Evolutionary conservation across 1,140 invertebrate species (phyloP), one percentile per base, ranked within the genome.

Genomic region (Papilio helenus): DNA sequence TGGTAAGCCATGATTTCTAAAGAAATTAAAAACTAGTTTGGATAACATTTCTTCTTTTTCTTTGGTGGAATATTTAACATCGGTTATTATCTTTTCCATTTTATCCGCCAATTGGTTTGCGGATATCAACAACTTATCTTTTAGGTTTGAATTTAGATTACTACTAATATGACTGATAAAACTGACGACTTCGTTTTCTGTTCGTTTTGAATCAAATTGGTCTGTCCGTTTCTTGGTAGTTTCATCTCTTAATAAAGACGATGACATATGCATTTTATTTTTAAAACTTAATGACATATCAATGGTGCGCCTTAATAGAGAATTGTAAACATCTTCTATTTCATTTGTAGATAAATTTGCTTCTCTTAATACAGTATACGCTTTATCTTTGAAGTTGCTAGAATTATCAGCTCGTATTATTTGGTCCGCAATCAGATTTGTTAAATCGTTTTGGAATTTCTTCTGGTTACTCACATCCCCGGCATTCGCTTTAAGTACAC

Each of bases 241-340:
- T 68, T 68, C 61, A 16, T 72, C 39, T 44, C 39, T 46, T 74
- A 26, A 49, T 46, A 44, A 29, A 51, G 23, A 4, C 42, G 71
- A 42, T 39, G 51, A 20, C 51, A 55, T 5, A 55, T 20, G 18
- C 5, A 18, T 74, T 74, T 74, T 74, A 49, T 49, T 23, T 74
- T 74, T 74, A 23, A 74, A 74, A 74, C 72, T 49, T 16, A 77
- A 65, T 4, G 76, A 65, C n/a, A 77, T 77, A 44, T 77, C 58
- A 42, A 42, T 65, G 16, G 58, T 61, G 1, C 44, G 34, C 5
- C 42, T n/a, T 42, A 77, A 61, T 20, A 77, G 29, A 23, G 58
- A 65, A 65, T 61, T 65, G n/a, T 61, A 77, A 42, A 77, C 29
- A 10, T 77, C 76, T 65, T 77, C 76, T 3, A 44, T 42, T 77